Base-by-base conservation (phyloP, 2,113 vertebrate genomes). In the Rostratula benghalensis region DNA sequence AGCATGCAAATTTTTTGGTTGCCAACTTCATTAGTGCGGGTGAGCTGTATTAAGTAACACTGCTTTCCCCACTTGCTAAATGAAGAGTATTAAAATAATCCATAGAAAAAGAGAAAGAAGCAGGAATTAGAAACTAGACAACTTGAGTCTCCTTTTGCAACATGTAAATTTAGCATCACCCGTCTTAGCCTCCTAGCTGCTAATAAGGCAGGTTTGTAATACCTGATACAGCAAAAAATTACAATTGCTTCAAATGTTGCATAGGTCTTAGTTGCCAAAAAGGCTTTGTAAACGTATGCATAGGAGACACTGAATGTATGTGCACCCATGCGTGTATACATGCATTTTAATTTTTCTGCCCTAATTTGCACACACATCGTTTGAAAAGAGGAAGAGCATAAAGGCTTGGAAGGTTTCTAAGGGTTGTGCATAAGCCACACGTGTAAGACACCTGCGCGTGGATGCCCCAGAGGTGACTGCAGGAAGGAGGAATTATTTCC, bases 1-100 rank as follows among this genome's bases (percentile, higher is more conserved):
- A 91, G 30, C 35, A 94, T 71, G 93, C 65, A 96, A 95, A 96
- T 96, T 79, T 50, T 78, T 87, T 71, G 60, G 68, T 10, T 94
- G 71, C 39, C 79, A 94, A 53, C 77, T 93, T 95, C 75, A 96
- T 91, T 91, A 92, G 78, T 63, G 71, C 0, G 12, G 39, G 74
- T 73, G 60, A 95, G 60, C 53, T 94, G 64, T 57, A 85, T 67
- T 90, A 93, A 96, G 53, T 83, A 89, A 92, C 53, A 50, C 53
- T 87, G 41, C 78, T 90, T 94, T 86, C 51, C 28, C 76, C 35
- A 71, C 51, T 86, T 86, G 43, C 78, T 68, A 93, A 95, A 88
- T 48, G 57, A 88, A 90, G 57, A 84, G 18, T 41, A 87, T 77
- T 90, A 71, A 92, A 96, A 96, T 67, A 95, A 93, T 51, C 54